Percentiles rank a stretch among this genome's conserved stretches.
Conservation (phyloP, 2,888 invertebrate genomes). For the Prosapia bicincta region DNA sequence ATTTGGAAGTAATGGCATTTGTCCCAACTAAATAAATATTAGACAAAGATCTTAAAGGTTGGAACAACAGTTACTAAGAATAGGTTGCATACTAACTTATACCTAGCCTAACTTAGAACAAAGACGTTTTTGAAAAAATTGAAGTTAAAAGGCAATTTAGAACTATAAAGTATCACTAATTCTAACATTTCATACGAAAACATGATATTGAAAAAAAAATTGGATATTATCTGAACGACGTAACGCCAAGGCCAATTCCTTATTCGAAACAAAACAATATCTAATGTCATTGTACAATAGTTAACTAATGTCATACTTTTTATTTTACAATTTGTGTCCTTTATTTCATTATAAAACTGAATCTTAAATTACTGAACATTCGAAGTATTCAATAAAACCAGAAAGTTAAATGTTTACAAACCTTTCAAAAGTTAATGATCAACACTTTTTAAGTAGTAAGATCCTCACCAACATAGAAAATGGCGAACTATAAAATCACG, state of each 20-base stretch:
- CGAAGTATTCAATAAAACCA: not conserved
- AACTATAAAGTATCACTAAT: not conserved
- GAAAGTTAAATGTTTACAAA: not conserved
- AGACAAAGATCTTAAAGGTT: not conserved
- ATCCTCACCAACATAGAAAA: not conserved
- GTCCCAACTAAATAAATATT: no score
- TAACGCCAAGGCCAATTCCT: not conserved
- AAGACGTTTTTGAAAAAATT: not conserved
- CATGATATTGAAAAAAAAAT: not conserved
- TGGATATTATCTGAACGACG: not conserved
- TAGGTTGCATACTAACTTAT: not conserved
- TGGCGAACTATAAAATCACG: not conserved
- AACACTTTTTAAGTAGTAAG: not conserved
- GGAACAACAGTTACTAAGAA: not conserved
- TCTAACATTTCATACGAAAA: not conserved
- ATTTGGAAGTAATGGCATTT: no score
- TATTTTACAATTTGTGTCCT: no score
- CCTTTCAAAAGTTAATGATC: not conserved
- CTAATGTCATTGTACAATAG: not conserved
- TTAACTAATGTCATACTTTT: no score
- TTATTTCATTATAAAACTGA: not conserved
- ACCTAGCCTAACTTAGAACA: not conserved
- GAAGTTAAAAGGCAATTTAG: not conserved
- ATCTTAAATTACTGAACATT: not conserved
- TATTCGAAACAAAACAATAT: not conserved